phyloP scores from a whole-genome alignment of 2,888 invertebrate genomes.

The Stenolophus ochropezus region DNA sequence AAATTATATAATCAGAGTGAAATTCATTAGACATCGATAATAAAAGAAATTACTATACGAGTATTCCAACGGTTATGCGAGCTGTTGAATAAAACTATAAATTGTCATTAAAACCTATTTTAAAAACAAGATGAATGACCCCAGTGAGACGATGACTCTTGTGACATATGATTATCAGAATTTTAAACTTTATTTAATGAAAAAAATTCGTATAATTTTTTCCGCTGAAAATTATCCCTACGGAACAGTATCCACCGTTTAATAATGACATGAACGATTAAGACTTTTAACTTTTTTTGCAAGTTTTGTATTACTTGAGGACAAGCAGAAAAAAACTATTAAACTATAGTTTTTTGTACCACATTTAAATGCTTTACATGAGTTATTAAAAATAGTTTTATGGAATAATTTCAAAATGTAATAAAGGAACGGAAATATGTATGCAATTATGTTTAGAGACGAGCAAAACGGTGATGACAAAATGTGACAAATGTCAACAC shows the following conservation, averaged over 20 bases:
- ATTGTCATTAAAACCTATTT: background rate
- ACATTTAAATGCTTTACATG: too few species aligned
- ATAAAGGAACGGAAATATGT: conserved; percentile 6
- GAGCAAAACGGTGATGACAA: conserved; percentile 1
- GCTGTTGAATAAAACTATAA: too few species aligned
- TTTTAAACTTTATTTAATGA: background rate
- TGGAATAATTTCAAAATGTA: background rate
- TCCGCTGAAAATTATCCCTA: background rate
- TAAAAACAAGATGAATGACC: background rate
- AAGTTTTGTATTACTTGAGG: too few species aligned
- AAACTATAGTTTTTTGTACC: background rate
- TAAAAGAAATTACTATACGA: too few species aligned
- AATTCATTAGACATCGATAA: too few species aligned
- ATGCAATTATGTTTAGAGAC: conserved; percentile 16
- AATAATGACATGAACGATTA: background rate
- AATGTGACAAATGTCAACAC: conserved; percentile 9
- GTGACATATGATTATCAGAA: too few species aligned
- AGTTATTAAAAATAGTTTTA: conserved; percentile 20
- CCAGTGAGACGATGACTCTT: too few species aligned
- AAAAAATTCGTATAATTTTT: background rate
- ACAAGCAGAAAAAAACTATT: too few species aligned
- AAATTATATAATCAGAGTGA: too few species aligned
- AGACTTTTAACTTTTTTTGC: too few species aligned
- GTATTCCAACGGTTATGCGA: too few species aligned
- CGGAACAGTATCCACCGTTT: background rate